Percentiles rank a stretch among this genome's conserved stretches.
phyloP scores from a whole-genome alignment of 2,797 vertebrate genomes.

The Pelochelys cantorii region DNA sequence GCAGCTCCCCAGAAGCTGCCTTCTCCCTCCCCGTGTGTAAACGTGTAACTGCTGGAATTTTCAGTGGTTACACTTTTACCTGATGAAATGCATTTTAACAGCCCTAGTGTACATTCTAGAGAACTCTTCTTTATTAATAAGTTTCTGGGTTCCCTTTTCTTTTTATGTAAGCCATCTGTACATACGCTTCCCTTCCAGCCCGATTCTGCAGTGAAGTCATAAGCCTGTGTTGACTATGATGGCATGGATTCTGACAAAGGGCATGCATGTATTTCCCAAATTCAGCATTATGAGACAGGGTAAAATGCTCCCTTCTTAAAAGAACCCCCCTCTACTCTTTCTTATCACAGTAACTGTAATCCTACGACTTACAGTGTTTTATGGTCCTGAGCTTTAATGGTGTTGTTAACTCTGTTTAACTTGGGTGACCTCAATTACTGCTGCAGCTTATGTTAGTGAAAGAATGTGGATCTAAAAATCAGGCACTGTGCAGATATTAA shows the following conservation, averaged over 20 bases:
- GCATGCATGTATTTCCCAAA: accelerated
- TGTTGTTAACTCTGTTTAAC: background rate
- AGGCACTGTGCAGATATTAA: background rate
- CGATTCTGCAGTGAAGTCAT: background rate
- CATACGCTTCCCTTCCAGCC: background rate
- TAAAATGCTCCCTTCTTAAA: background rate
- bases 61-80: no score
- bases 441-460: background rate
- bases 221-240: background rate
- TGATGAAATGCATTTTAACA: no score
- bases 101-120: background rate
- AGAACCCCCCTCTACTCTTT: background rate
- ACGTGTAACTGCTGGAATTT: no score
- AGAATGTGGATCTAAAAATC: accelerated
- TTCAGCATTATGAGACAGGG: background rate
- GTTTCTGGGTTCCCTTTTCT: background rate
- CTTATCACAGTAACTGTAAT: background rate
- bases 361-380: background rate
- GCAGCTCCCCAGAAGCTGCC: no score
- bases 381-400: background rate
- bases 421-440: background rate
- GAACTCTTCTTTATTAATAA: background rate
- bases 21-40: no score
- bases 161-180: background rate
- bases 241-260: background rate